Evolutionary conservation across 1,140 invertebrate genomes (phyloP).

Genomic region (Brachystomella parvula): DNA sequence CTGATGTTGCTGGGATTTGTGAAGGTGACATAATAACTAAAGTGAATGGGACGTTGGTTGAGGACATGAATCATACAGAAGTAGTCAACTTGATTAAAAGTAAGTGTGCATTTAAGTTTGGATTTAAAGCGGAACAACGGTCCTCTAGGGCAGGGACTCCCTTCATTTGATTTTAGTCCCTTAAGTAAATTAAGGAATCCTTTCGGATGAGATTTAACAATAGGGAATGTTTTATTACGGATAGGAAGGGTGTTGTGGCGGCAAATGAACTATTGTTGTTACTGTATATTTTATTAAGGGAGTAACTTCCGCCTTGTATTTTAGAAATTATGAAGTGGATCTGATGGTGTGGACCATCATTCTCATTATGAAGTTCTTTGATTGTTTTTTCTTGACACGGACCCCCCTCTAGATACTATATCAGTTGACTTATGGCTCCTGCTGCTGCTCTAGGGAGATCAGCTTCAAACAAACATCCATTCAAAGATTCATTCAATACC

Average conservation of each 20-base stretch:
- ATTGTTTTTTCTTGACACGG: background rate
- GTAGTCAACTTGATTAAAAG: conserved; percentile 89
- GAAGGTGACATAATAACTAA: conserved; percentile 90
- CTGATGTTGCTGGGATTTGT: conserved; percentile 83
- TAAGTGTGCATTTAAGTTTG: conserved; percentile 47
- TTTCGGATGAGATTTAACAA: too few relatives aligned
- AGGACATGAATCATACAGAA: conserved; percentile 79
- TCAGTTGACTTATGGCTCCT: background rate
- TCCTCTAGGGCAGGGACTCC: too few relatives aligned
- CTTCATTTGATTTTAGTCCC: too few relatives aligned
- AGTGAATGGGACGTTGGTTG: conserved; percentile 87
- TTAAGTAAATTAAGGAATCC: too few relatives aligned
- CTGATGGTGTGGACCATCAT: background rate
- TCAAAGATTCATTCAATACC: too few relatives aligned
- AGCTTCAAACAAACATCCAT: too few relatives aligned
- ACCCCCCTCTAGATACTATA: background rate
- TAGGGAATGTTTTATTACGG: too few relatives aligned
- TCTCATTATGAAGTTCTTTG: background rate
- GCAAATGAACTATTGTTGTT: background rate
- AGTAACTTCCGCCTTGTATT: background rate
- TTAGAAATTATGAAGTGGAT: background rate
- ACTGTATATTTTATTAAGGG: background rate
- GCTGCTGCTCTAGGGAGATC: too few relatives aligned
- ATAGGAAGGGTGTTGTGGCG: background rate
- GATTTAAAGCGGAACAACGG: background rate